Evolutionary conservation across 2,797 vertebrate species (phyloP).

Genomic region (Urocyon cinereoargenteus): DNA sequence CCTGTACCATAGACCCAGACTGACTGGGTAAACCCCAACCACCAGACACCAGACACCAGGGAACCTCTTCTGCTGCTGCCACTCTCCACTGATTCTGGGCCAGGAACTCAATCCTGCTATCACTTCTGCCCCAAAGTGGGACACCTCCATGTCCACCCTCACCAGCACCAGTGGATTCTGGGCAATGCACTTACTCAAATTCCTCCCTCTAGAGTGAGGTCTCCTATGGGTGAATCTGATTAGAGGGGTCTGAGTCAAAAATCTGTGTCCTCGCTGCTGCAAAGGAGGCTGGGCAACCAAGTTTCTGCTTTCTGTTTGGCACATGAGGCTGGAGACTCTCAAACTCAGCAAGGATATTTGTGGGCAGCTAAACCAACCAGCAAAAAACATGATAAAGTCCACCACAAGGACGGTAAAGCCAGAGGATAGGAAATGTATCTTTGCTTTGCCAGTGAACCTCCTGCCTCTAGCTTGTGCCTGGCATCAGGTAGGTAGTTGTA

Average conservation of each 20-base stretch:
- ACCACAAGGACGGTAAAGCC: neutral
- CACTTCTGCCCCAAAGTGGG: neutral
- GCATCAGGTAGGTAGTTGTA: no score
- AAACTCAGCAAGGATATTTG: neutral
- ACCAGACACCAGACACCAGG: neutral
- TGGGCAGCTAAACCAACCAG: neutral
- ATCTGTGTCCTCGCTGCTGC: neutral
- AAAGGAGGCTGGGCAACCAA: neutral
- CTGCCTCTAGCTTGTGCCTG: neutral
- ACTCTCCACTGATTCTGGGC: neutral
- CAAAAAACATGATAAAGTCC: neutral
- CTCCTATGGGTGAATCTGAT: neutral
- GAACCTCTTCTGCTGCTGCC: neutral
- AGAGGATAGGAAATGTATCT: neutral
- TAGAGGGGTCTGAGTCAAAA: neutral
- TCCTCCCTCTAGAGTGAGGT: neutral
- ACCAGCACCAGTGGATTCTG: neutral
- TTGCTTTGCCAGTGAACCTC: neutral
- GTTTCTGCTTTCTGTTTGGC: neutral
- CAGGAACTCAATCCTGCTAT: neutral
- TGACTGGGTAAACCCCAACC: neutral
- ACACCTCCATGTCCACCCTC: neutral
- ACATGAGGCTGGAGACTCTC: neutral
- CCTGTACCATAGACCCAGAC: neutral
- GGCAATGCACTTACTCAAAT: neutral